Conservation (phyloP, 2,113 vertebrate genomes). For the Rhinogobius similis region DNA sequence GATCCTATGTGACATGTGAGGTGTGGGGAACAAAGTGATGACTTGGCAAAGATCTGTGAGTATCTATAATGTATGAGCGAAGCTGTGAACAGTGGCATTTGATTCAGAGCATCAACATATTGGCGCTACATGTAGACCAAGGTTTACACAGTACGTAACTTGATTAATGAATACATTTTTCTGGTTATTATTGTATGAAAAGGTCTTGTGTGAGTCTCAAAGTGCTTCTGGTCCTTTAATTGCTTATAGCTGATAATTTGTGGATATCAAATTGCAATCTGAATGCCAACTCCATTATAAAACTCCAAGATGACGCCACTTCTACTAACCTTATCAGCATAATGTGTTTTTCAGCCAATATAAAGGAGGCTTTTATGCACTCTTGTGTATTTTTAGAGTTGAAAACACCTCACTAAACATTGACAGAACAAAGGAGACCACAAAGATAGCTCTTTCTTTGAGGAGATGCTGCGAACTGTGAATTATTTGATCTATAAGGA, state of each 20-base stretch:
- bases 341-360: not conserved
- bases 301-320: not conserved
- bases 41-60: conserved; percentile 18
- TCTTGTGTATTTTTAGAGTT: conserved; percentile 27
- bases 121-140: not conserved
- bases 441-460: conserved; percentile 21
- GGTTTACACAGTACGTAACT: not conserved
- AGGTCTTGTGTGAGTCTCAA: conserved; percentile 18
- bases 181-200: conserved; percentile 8
- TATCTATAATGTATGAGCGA: conserved; percentile 40
- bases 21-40: conserved; percentile 26
- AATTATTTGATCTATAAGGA: conserved; percentile 27
- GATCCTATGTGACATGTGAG: conserved; percentile 13
- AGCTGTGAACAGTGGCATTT: conserved; percentile 21
- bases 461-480: conserved; percentile 12
- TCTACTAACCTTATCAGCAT: not conserved
- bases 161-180: not conserved
- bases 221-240: conserved; percentile 42
- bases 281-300: conserved; percentile 15
- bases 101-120: not conserved
- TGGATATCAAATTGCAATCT: conserved; percentile 9
- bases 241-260: conserved; percentile 41
- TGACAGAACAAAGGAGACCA: conserved; percentile 10
- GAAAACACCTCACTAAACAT: conserved; percentile 41
- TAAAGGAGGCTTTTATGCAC: not conserved